These are phyloP conservation scores for Ellobius talpinus DNA, from an alignment of 2,113 vertebrate genomes.

Conservation along the genomic window DNA sequence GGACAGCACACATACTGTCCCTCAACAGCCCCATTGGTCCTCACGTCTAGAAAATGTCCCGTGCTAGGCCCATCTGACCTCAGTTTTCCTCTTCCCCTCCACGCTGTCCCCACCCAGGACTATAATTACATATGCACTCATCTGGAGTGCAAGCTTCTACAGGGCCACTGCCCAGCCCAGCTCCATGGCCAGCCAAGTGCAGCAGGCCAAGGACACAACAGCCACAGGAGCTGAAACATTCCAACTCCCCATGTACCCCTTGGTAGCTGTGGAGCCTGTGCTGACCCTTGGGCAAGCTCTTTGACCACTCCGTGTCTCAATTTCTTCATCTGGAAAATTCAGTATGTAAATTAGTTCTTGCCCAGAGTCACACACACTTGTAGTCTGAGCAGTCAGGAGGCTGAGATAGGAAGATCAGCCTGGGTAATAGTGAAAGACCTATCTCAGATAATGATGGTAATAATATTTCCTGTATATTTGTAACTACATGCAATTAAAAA, in stretches of 20 bases:
- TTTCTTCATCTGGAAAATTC: constrained; percentile 15
- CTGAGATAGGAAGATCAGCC: not conserved
- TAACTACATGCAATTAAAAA: not conserved
- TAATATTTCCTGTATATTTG: not conserved
- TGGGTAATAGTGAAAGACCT: not conserved
- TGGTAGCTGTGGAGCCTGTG: not conserved
- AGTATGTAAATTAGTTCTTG: not conserved
- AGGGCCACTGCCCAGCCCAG: not conserved
- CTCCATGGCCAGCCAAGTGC: not conserved
- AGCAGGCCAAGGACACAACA: not conserved
- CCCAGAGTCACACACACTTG: not conserved
- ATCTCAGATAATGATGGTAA: not conserved
- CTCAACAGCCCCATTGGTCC: not conserved
- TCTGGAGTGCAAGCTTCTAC: not conserved
- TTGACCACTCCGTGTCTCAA: not conserved
- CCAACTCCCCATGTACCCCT: not conserved
- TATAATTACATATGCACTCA: not conserved
- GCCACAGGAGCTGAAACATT: not conserved
- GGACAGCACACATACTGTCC: not conserved
- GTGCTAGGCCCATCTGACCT: not conserved
- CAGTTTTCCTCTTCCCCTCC: not conserved
- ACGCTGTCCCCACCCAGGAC: not conserved
- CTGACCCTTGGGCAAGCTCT: not conserved
- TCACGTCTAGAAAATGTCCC: constrained; percentile 26
- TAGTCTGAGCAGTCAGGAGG: not conserved